These are phyloP conservation scores for Phalera bucephala DNA, from an alignment of 2,888 invertebrate species.

Conservation along the genomic window DNA sequence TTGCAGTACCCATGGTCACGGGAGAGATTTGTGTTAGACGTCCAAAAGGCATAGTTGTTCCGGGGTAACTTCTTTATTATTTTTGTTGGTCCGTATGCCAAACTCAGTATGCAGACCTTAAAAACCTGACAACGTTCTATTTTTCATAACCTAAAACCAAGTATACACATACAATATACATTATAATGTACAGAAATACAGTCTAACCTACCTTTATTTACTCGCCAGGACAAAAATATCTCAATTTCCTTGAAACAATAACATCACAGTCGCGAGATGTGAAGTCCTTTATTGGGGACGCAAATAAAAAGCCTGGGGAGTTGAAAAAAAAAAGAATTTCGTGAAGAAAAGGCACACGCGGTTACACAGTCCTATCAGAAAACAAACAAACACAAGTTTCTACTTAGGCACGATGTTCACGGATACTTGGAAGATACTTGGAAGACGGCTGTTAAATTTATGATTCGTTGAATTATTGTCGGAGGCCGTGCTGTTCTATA, in stretches of 20 bases:
- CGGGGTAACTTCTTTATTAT: too few relatives aligned
- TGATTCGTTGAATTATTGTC: slow-evolving; percentile 72
- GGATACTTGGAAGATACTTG: too few relatives aligned
- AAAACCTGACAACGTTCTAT: too few relatives aligned
- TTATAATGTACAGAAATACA: background rate
- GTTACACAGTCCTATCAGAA: slow-evolving; percentile 80
- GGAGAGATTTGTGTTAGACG: too few relatives aligned
- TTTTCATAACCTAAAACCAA: too few relatives aligned
- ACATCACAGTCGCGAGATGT: slow-evolving; percentile 50
- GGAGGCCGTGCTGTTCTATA: slow-evolving; percentile 13
- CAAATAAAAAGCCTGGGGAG: slow-evolving; percentile 52
- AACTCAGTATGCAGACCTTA: too few relatives aligned
- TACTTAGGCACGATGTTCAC: slow-evolving; percentile 71
- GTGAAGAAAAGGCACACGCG: slow-evolving; percentile 69
- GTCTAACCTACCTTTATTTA: slow-evolving; percentile 28
- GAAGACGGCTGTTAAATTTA: slow-evolving; percentile 77
- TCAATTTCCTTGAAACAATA: slow-evolving; percentile 74
- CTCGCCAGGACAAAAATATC: slow-evolving; percentile 44
- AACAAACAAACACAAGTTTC: slow-evolving; percentile 77
- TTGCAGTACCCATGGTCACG: too few relatives aligned
- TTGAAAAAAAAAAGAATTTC: slow-evolving; percentile 52
- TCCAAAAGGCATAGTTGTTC: too few relatives aligned
- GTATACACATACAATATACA: too few relatives aligned
- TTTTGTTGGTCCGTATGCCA: too few relatives aligned
- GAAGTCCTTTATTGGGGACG: slow-evolving; percentile 73